Conservation (phyloP, 2,797 vertebrate species). For the Galaxias olidus region DNA sequence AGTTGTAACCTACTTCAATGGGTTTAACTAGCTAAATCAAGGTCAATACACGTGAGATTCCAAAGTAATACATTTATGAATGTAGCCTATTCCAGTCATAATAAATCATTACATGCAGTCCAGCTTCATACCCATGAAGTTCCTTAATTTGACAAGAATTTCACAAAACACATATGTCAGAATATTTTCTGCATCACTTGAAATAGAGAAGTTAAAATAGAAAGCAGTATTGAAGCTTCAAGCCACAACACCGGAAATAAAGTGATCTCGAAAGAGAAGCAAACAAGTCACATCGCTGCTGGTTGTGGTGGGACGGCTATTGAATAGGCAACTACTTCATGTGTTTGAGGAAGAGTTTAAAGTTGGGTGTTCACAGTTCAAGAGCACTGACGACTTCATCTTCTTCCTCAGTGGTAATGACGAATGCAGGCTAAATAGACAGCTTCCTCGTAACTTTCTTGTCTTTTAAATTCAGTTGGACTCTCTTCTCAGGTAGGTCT, state of each 20-base stretch:
- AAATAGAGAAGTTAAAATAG: constrained; percentile 63
- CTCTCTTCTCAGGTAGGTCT: too few relatives aligned
- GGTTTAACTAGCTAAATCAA: too few relatives aligned
- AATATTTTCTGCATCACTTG: constrained; percentile 23
- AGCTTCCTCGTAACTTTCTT: too few relatives aligned
- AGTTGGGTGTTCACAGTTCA: constrained; percentile 25
- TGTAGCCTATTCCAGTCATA: constrained; percentile 13
- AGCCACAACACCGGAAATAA: constrained; percentile 75
- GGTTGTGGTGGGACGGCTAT: constrained; percentile 41
- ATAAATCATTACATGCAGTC: not conserved
- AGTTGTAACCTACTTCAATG: too few relatives aligned
- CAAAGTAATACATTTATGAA: not conserved
- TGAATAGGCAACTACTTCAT: constrained; percentile 11
- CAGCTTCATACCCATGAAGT: not conserved
- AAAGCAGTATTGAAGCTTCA: constrained; percentile 72
- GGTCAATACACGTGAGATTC: too few relatives aligned
- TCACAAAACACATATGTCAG: not conserved
- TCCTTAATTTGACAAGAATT: not conserved
- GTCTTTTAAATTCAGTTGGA: too few relatives aligned
- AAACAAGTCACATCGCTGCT: constrained; percentile 58
- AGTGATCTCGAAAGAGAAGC: constrained; percentile 73
- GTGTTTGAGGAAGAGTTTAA: constrained; percentile 27
- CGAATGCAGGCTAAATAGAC: not conserved
- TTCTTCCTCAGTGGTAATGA: not conserved
- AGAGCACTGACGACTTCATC: constrained; percentile 11